Evolutionary conservation across 2,888 invertebrate genomes (phyloP).

Genomic region (Mantis religiosa): DNA sequence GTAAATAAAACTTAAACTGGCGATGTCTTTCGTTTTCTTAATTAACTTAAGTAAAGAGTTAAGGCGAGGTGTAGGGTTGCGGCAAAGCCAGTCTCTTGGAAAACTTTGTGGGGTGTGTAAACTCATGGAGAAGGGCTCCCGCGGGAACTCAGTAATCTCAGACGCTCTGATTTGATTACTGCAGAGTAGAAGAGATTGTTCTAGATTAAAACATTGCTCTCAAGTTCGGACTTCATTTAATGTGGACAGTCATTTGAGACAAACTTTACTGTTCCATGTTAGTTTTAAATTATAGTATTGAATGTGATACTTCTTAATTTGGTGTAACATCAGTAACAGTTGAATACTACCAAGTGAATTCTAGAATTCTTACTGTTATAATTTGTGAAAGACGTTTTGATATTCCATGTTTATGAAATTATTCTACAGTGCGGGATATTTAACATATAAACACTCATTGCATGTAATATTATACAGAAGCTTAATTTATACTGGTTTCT

Average conservation of each 20-base stretch:
- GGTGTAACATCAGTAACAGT: too few species aligned
- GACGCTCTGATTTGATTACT: background rate
- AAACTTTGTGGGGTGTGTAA: background rate
- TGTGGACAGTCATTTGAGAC: background rate
- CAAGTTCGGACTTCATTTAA: background rate
- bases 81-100: background rate
- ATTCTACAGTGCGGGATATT: too few species aligned
- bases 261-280: too few species aligned
- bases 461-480: too few species aligned
- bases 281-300: too few species aligned
- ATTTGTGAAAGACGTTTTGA: too few species aligned
- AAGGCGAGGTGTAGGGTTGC: background rate
- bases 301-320: too few species aligned
- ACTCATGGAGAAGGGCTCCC: background rate
- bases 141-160: background rate
- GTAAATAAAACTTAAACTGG: background rate
- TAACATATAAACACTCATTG: too few species aligned
- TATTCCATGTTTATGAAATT: too few species aligned
- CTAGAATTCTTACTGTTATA: too few species aligned
- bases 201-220: background rate
- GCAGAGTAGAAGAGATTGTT: background rate
- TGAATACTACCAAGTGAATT: too few species aligned
- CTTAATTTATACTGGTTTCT: too few species aligned
- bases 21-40: background rate
- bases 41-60: background rate